Percentiles rank a stretch among this genome's conserved stretches.
Conservation (phyloP, 2,797 vertebrate species). For the Melanotaenia pygmaea region DNA sequence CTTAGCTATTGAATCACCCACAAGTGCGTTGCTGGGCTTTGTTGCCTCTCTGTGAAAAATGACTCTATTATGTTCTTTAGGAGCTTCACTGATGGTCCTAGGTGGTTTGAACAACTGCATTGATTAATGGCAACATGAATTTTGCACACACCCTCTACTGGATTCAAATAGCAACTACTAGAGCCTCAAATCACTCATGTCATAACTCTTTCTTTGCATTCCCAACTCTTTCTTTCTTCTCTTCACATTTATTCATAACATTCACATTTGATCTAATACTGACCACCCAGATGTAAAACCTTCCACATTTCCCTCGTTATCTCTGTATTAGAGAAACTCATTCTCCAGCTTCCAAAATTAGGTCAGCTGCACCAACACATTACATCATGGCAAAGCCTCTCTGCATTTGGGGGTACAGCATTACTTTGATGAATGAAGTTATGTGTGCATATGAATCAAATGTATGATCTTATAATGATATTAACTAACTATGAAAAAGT, state of each 20-base stretch:
- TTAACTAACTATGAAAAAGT: conserved; percentile 27
- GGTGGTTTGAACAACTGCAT: conserved; percentile 70
- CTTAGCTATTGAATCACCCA: conserved; percentile 58
- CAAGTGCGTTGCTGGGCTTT: conserved; percentile 56
- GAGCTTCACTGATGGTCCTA: conserved; percentile 66
- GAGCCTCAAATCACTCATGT: conserved; percentile 60
- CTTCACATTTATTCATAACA: conserved; percentile 1
- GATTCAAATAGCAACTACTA: conserved; percentile 73
- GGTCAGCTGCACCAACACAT: conserved; percentile 68
- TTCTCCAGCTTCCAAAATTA: conserved; percentile 66
- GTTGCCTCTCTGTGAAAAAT: conserved; percentile 65
- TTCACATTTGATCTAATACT: conserved; percentile 33
- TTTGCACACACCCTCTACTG: conserved; percentile 78
- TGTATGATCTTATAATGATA: conserved; percentile 39
- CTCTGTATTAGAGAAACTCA: conserved; percentile 54
- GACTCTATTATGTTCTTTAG: conserved; percentile 67
- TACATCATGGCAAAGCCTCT: conserved; percentile 60
- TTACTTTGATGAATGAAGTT: conserved; percentile 69
- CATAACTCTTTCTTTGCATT: conserved; percentile 41
- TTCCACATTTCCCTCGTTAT: conserved; percentile 63
- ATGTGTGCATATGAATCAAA: conserved; percentile 60
- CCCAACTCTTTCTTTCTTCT: conserved; percentile 11
- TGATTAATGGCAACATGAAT: conserved; percentile 76
- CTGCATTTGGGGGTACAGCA: conserved; percentile 33
- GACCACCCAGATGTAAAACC: conserved; percentile 59